Base-by-base conservation (phyloP, 2,888 invertebrate species). In the Cryptocephalus moraei region DNA sequence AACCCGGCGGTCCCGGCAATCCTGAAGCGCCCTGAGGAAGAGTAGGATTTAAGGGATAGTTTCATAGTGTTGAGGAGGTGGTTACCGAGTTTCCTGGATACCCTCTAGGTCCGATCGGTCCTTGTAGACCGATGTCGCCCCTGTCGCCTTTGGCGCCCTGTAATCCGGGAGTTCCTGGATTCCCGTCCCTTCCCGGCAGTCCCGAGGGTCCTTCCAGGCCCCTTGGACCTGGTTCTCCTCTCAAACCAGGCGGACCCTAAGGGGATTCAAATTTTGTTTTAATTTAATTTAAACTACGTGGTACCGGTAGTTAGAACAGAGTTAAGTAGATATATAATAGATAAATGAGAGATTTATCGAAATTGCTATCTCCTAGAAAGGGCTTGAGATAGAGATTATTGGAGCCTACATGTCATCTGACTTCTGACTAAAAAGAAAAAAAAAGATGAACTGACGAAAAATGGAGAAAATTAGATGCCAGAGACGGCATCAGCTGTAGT, bases 1-100 rank as follows among this genome's bases (percentile, higher is more conserved):
- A 45, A 36, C 67, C 68, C 34, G 48, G 39, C 13, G 49, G 62
- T 3, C 76, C 75, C 32, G 72, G 67, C 8, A 68, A 63, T 39
- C 67, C 67, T 33, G 51, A 41, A 2, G 66, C 62, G 9, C 76
- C 76, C 36, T 71, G 62, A 14, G 14, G 44, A 33, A 39, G 14
- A 2, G 2, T 22, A 22, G 22, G 9, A 9, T 8, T 14, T 12
- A 4, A 38, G 11, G 32, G 43, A 13, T 8, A 4, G 12, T 8
- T 13, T 45, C 11, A 44, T 4, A 22, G 3, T 22, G 22, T n/a
- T n/a, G 22, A 4, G 22, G 22, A 22, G 22, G 6, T 22, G n/a
- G 6, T 38, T 32, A 53, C 53, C 8, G 45, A n/a, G 33, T 47
- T 50, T 39, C 67, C 65, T 22, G 61, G 57, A 46, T 58, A 54